Evolutionary conservation across 2,888 invertebrate genomes (phyloP).

Genomic region (Nomada ruficornis): DNA sequence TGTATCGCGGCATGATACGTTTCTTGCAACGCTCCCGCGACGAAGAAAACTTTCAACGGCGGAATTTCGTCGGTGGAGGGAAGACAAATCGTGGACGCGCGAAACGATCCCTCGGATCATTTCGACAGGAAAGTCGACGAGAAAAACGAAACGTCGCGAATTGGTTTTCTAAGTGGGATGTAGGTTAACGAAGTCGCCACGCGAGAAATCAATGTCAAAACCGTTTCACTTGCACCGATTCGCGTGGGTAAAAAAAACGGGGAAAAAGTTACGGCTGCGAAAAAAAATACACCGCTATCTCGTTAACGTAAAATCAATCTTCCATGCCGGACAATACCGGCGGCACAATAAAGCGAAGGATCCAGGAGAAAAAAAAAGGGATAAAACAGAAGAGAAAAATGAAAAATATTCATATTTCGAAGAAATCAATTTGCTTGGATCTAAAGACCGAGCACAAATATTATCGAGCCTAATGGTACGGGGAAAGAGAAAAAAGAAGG

Average conservation of each 20-base stretch:
- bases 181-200: neutral
- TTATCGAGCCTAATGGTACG: neutral
- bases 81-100: neutral
- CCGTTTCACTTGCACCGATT: conserved; percentile 23
- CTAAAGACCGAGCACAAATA: neutral
- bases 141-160: conserved; percentile 25
- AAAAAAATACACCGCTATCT: neutral
- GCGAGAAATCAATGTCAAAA: conserved; percentile 38
- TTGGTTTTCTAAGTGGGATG: conserved; percentile 16
- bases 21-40: neutral
- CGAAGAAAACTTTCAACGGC: no score
- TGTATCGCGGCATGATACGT: neutral
- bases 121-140: conserved; percentile 22
- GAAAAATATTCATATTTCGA: neutral
- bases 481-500: conserved; percentile 5
- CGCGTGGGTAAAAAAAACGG: neutral
- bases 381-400: no score
- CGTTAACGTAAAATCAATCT: conserved; percentile 3
- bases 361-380: no score
- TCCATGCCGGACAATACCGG: neutral
- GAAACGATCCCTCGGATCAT: neutral
- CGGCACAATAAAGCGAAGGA: neutral
- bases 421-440: conserved; percentile 1
- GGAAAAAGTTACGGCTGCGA: neutral
- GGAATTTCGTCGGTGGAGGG: neutral